phyloP scores from a whole-genome alignment of 1,140 invertebrate species.

The Drosophila pseudoobscura region DNA sequence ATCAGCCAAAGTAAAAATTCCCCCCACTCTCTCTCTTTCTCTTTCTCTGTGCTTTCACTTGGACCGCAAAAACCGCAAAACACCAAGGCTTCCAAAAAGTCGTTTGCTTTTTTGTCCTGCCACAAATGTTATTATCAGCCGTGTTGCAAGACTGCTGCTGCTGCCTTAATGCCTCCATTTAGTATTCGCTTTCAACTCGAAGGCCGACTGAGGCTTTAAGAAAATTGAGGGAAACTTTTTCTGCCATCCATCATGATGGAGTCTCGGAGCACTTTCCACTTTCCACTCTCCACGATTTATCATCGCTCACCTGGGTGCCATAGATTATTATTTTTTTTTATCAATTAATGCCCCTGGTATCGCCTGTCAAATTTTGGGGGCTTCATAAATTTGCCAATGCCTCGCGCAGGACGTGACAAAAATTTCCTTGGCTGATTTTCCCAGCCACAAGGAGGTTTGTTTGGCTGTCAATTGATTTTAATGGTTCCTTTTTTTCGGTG shows the following conservation, averaged over 20 bases:
- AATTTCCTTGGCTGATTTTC: conserved; percentile 56
- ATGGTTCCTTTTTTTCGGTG: conserved; percentile 32
- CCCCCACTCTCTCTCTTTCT: neutral
- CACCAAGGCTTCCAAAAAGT: conserved; percentile 22
- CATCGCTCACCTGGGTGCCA: conserved; percentile 50
- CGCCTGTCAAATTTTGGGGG: conserved; percentile 42
- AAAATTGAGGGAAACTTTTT: conserved; percentile 4
- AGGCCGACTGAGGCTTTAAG: conserved; percentile 12
- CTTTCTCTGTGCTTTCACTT: conserved; percentile 6
- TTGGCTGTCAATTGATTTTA: conserved; percentile 68
- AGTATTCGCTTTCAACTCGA: conserved; percentile 36
- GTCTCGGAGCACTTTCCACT: too few species aligned
- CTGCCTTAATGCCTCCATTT: conserved; percentile 7
- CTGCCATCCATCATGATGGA: too few species aligned
- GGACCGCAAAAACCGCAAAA: conserved; percentile 51
- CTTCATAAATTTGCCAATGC: conserved; percentile 59
- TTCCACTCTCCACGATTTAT: conserved; percentile 34
- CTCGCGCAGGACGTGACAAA: conserved; percentile 50
- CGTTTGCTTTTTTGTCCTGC: conserved; percentile 38
- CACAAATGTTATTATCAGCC: conserved; percentile 33
- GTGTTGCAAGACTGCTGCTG: conserved; percentile 6
- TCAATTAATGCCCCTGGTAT: conserved; percentile 54
- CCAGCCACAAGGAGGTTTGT: neutral
- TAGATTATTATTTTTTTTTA: conserved; percentile 28
- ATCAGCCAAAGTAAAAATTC: conserved; percentile 13